Base-by-base conservation (phyloP, 2,888 invertebrate species). In the Crossocerus cetratus region DNA sequence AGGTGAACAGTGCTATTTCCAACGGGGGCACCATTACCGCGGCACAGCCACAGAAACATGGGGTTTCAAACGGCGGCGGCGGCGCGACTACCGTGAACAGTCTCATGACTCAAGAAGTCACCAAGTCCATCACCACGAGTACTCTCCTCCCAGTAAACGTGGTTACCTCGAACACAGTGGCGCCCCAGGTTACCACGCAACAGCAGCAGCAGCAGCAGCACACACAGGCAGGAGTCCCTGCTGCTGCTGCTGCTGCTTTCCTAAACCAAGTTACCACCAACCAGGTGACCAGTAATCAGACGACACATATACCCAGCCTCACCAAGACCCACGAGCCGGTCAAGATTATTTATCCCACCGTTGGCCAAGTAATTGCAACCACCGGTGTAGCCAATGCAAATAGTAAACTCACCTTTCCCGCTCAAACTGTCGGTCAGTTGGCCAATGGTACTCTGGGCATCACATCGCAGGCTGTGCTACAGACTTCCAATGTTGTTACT, bases 371-470 rank as follows among this genome's bases (percentile, higher is more conserved):
- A 55, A 83, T 89, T 76, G 82, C 86, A 21, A 85, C 88, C 43
- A 84, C 90, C 66, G 90, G 90, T 62, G 90, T 90, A 71, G 88
- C 91, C 74, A 91, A 92, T 82, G 90, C 92, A 78, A 91, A 91
- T 77, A 94, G 93, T 89, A 92, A 94, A 87, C 93, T 94, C 73
- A 91, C 93, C 69, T 93, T 93, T 87, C 92, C 93, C 65, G 91
- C 92, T 83, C 94, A 94, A 89, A 91, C 93, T 16, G 88, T 90
- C 49, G 87, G 89, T 44, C 89, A 90, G 76, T 89, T 95, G 84
- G 93, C 94, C 59, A 95, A 95, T 91, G 94, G 95, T 80, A 94
- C 94, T 72, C 92, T 95, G 84, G 94, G 93, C 74, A 92, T 94
- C 81, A 91, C 91, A 14, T 88, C 90, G 23, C 92, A 92, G 81